Evolutionary conservation across 2,888 invertebrate genomes (phyloP).

Genomic region (Hirudinaria manillensis): DNA sequence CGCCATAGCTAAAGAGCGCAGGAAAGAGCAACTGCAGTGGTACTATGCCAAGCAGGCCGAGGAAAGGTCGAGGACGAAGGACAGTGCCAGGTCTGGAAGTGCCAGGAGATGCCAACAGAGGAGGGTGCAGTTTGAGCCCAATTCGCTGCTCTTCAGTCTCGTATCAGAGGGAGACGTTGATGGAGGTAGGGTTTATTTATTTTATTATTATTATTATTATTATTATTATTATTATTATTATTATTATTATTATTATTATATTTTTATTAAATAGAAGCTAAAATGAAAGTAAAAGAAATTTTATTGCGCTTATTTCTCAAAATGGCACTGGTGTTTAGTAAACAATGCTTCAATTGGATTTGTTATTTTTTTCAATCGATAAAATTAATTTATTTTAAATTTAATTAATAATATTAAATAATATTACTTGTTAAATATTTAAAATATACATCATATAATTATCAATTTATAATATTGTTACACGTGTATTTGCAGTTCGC

Average conservation of each 20-base stretch:
- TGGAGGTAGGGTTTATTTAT: constrained; percentile 19
- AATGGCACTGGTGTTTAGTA: too few relatives aligned
- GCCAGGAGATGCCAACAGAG: not conserved
- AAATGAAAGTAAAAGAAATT: not conserved
- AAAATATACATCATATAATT: not conserved
- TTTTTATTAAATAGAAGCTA: not conserved
- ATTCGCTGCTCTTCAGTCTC: constrained; percentile 22
- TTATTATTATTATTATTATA: not conserved
- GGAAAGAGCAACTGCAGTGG: constrained; percentile 26
- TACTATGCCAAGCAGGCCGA: constrained; percentile 11
- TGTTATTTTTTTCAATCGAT: not conserved
- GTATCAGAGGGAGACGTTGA: constrained; percentile 24
- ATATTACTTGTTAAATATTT: too few relatives aligned
- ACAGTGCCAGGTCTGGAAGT: not conserved
- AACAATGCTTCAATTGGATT: not conserved
- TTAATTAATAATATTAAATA: not conserved
- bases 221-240: not conserved
- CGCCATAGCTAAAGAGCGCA: constrained; percentile 23
- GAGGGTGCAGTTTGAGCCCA: constrained; percentile 14
- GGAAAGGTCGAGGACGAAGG: not conserved
- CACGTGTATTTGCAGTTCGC: constrained; percentile 18
- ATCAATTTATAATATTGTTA: not conserved
- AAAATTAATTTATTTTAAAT: not conserved
- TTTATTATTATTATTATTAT: not conserved
- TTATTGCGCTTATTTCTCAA: not conserved